Evolutionary conservation across 2,888 invertebrate species (phyloP), one percentile per base, ranked within the genome.

Genomic region (Galeruca laticollis): DNA sequence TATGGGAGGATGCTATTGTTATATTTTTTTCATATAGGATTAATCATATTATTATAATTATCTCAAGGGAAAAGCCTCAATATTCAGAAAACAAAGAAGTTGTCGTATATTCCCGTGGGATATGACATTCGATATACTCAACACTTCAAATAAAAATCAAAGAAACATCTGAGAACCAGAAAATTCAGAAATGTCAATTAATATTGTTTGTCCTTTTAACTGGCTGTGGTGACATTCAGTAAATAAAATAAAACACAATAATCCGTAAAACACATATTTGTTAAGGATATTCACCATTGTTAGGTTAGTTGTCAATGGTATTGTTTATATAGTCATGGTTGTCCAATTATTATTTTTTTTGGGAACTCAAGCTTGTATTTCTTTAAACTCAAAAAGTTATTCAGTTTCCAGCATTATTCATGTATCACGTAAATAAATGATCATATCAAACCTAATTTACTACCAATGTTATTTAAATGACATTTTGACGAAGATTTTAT

Each of bases 241-340:
- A 82, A 84, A 84, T 80, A 84, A 79, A 82, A 81, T 83, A 84
- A 84, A 84, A 84, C 83, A 83, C 82, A 81, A 83, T 82, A 83
- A 84, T 84, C 84, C 82, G 81, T 82, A 84, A 81, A 81, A 79
- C 78, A 84, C 79, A 84, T 84, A 84, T 84, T 83, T 83, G 80
- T 80, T 80, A 80, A 80, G 80, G 82, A 80, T 84, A 83, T 84
- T 84, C 83, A 84, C 84, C 81, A 81, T 79, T 77, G 80, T 77
- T 72, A 69, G 79, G 69, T 71, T 79, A 80, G 79, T 80, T 80
- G 80, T 75, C 77, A 76, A 75, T 75, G 77, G 78, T 79, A 80
- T 80, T 81, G 80, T 81, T 80, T 79, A 77, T 79, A 70, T 18
- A 47, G 47, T 47, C 47, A 47, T 47, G 47, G 47, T 47, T 47